Base-by-base conservation (phyloP, 2,113 vertebrate genomes). In the Hyperopisus bebe region DNA sequence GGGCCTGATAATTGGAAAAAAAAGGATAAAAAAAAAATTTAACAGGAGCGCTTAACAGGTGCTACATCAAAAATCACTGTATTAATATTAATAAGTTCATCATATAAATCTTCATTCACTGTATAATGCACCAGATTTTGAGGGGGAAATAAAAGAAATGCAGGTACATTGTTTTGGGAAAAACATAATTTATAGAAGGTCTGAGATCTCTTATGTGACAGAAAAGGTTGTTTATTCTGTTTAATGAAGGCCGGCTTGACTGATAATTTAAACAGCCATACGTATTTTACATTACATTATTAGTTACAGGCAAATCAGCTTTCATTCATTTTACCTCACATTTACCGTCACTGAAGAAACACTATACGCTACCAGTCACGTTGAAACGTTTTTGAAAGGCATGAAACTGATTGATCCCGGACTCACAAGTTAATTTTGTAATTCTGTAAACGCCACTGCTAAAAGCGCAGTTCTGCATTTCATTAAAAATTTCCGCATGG, bases 341-440 rank as follows among this genome's bases (percentile, higher is more conserved):
- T 92, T 91, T 91, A 91, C 89, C 91, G 91, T 89, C 89, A 89
- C 88, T 85, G 89, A 90, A 88, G 77, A 21, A 89, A 87, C 50
- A 88, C 90, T 90, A 27, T 50, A 70, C 55, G 50, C 89, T 88
- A 90, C 90, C 90, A 89, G 90, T 91, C 92, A 90, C 51, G 24
- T 19, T 50, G 82, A 24, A 46, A 62, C n/a, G 83, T 82, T 42
- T 89, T 55, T 87, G 87, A 89, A 84, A 89, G 91, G 77, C 91
- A 86, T 47, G 35, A 55, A 51, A 88, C 46, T 51, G 90, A 91
- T 87, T 51, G 48, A 80, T 80, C 24, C 24, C 35, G 35, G 5
- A 46, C 9, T 70, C 83, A 46, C 39, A 55, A 87, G 42, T 88
- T 53, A n/a, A 66, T 44, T 62, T 88, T 66, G 86, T 27, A 58